Base-by-base conservation (phyloP, 2,888 invertebrate species). In the Lycophotia porphyrea region DNA sequence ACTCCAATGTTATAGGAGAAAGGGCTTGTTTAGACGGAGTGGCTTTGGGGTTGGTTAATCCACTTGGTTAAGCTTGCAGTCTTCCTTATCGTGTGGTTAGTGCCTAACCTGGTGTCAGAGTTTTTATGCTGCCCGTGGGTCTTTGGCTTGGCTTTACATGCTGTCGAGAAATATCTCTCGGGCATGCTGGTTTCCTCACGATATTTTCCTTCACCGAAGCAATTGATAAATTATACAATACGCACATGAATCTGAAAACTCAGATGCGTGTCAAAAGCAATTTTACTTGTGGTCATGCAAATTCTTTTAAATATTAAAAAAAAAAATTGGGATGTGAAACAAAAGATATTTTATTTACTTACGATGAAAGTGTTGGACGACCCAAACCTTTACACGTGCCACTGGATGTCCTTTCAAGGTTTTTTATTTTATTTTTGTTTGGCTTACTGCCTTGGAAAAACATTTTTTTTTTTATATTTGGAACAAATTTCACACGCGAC, bases 1-100 rank as follows among this genome's bases (percentile, higher is more conserved):
- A 71, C 73, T 74, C 63, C 49, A 42, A 69, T 73, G 68, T 71
- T 71, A 83, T 52, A 18, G 36, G 74, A 79, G 79, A 39, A 49
- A 82, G 9, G 49, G 8, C 21, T 63, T 44, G 73, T 69, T 71
- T 18, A 24, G 47, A 42, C 1, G 4, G 34, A 39, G 36, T 9
- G 47, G 15, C 21, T 60, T 75, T 75, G 70, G 55, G 76, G 71
- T 81, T 9, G 70, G 36, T 39, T 71, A 55, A 61, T 4, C 4
- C 52, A 13, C 4, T n/a, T 52, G 4, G 5, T 52, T n/a, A 52
- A 52, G 52, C 13, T 24, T 24, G 47, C 0, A 47, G 47, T 42
- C 18, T 21, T 47, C 21, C 21, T 7, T 47, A 3, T 47, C 8
- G 47, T 21, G 8, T 47, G 47, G 47, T 44, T 44, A 21, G 21